Evolutionary conservation across 2,888 invertebrate species (phyloP).

Genomic region (Patella ulyssiponensis): DNA sequence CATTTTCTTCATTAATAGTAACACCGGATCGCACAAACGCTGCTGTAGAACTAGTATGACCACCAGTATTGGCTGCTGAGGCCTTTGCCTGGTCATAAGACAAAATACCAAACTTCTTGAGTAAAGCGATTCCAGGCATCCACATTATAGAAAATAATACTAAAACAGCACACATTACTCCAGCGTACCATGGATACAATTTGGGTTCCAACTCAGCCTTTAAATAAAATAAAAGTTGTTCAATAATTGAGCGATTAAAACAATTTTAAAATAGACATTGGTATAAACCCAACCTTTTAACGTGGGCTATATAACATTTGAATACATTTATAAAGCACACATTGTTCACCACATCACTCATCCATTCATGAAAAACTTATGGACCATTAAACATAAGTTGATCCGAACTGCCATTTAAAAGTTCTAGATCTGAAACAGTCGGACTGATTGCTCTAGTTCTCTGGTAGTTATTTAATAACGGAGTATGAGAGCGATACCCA

Average conservation of each 20-base stretch:
- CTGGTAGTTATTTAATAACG: too few relatives aligned
- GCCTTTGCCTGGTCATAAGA: slow-evolving; percentile 54
- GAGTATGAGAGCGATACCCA: too few relatives aligned
- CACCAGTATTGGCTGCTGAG: slow-evolving; percentile 46
- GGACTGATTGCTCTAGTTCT: too few relatives aligned
- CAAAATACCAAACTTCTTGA: slow-evolving; percentile 47
- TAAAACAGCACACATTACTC: slow-evolving; percentile 44
- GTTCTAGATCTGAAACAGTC: too few relatives aligned
- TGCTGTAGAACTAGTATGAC: slow-evolving; percentile 52
- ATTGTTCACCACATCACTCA: too few relatives aligned
- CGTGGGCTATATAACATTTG: too few relatives aligned
- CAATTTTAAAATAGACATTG: neutral
- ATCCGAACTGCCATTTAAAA: too few relatives aligned
- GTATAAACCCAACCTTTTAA: neutral
- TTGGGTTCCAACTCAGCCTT: slow-evolving; percentile 35
- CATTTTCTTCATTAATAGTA: slow-evolving; percentile 44
- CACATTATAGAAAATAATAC: slow-evolving; percentile 56
- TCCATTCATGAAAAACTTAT: too few relatives aligned
- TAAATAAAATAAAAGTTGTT: slow-evolving; percentile 8
- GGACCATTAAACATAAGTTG: too few relatives aligned
- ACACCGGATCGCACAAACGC: slow-evolving; percentile 47
- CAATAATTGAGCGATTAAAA: neutral
- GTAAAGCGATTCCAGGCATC: slow-evolving; percentile 57
- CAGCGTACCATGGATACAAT: slow-evolving; percentile 58
- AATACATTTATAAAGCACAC: too few relatives aligned